Base-by-base conservation (phyloP, 1,140 invertebrate genomes). In the Vanessa atalanta region DNA sequence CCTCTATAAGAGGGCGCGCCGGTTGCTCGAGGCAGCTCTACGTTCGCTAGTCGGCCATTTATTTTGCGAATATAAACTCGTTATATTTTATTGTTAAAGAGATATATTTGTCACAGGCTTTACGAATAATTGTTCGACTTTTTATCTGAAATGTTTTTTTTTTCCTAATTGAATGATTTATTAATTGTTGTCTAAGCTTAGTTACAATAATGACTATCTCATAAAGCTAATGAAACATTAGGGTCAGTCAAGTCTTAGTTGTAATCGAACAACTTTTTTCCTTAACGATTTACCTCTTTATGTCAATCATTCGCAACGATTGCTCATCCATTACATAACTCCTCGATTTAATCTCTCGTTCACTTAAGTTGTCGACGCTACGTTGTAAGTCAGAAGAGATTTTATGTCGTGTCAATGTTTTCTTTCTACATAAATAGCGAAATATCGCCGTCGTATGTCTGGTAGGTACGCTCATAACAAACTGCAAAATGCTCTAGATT, bases 401-500 rank as follows among this genome's bases (percentile, higher is more conserved):
- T 83, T 79, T 76, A 76, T 75, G 78, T 77, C 75, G 72, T 82
- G 76, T 82, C 82, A 82, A 77, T 81, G 79, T 84, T 83, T 87
- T 81, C 79, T 76, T 73, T 66, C 72, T 76, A 81, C 78, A 86
- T 84, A 87, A 88, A 86, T 82, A 81, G 76, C 80, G 81, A 84
- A 79, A 88, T 86, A 86, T 86, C 82, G 84, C 70, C 80, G 79
- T 53, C 76, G 57, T 47, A 43, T n/a, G 57, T 43, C 78, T 79
- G 80, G 63, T 65, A 50, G 67, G 68, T 72, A 77, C 72, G 75
- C 79, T 87, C 78, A 84, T 84, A 89, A 86, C 88, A 88, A 88
- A 88, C 86, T 88, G 88, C 85, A 85, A 86, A 90, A 90, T 86
- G 83, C 83, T 90, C 80, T 75, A 86, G 83, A 89, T 90, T 92